Evolutionary conservation across 2,797 vertebrate genomes (phyloP).

Genomic region (Gobionotothen gibberifrons): DNA sequence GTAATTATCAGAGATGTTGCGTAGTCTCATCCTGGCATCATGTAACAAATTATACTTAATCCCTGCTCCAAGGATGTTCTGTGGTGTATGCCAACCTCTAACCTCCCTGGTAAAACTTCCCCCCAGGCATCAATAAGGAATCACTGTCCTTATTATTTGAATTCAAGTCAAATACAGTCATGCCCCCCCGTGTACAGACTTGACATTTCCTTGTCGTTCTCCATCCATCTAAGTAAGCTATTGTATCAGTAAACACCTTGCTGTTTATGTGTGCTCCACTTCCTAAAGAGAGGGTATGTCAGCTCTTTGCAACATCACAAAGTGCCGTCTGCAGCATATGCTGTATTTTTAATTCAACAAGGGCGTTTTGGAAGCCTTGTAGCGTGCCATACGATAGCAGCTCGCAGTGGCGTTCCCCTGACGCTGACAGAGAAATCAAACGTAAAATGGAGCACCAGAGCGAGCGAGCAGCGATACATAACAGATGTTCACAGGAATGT

Average conservation of each 20-base stretch:
- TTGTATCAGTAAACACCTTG: conserved; percentile 61
- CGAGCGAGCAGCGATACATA: conserved; percentile 60
- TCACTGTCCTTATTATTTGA: conserved; percentile 36
- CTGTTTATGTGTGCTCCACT: conserved; percentile 43
- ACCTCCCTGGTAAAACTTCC: conserved; percentile 7
- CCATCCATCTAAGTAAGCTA: conserved; percentile 41
- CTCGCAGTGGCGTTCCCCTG: conserved; percentile 74
- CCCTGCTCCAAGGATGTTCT: conserved; percentile 7
- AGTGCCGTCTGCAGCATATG: conserved; percentile 67
- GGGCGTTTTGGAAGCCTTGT: conserved; percentile 70
- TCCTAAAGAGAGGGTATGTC: conserved; percentile 60
- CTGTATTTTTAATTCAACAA: conserved; percentile 79
- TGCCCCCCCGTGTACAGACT: conserved; percentile 18
- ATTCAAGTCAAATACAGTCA: conserved; percentile 39
- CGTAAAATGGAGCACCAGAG: conserved; percentile 78
- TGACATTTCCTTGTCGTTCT: conserved; percentile 25
- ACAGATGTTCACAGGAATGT: conserved; percentile 82
- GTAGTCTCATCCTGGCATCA: conserved; percentile 12
- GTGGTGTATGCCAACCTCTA: conserved; percentile 36
- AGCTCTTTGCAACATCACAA: conserved; percentile 66
- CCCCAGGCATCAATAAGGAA: conserved; percentile 44
- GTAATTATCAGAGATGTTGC: conserved; percentile 1
- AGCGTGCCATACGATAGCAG: conserved; percentile 72
- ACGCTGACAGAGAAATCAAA: conserved; percentile 78
- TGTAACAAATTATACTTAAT: conserved; percentile 28